These are phyloP conservation scores for Tragelaphus strepsiceros DNA, from an alignment of 2,113 vertebrate genomes.

Conservation along the genomic window DNA sequence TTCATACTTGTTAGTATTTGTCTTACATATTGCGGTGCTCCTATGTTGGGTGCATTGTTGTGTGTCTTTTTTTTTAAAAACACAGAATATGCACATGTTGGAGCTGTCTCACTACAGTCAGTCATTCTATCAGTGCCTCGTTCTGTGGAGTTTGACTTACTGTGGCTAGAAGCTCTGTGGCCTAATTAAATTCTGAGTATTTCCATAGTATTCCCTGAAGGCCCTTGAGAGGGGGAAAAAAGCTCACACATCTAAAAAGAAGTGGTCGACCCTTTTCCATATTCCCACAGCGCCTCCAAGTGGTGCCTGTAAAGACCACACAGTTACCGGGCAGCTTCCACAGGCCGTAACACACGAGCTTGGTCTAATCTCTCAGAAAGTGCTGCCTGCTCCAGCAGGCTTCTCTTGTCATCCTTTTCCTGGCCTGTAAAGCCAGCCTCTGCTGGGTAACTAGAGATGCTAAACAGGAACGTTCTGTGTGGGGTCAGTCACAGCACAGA, in stretches of 20 bases:
- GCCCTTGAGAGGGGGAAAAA: background rate
- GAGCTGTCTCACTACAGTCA: background rate
- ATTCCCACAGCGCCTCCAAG: background rate
- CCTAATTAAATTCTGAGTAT: background rate
- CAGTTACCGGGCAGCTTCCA: too few relatives aligned
- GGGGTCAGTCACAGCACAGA: background rate
- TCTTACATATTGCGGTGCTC: too few relatives aligned
- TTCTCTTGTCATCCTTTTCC: background rate
- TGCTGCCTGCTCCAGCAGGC: background rate
- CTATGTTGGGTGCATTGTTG: too few relatives aligned
- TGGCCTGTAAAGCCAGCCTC: background rate
- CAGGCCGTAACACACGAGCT: rapidly evolving
- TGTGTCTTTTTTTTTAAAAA: too few relatives aligned
- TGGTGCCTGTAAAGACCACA: background rate
- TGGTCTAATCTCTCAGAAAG: background rate
- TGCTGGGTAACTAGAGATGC: background rate
- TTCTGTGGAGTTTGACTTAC: background rate
- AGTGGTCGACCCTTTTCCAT: background rate
- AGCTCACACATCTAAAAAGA: background rate
- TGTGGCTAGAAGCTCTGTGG: background rate
- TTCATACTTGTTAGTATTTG: too few relatives aligned
- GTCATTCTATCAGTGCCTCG: background rate
- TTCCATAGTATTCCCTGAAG: background rate
- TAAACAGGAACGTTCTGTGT: background rate
- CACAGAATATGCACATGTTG: too few relatives aligned